Evolutionary conservation across 2,797 vertebrate species (phyloP).

Genomic region (Sphenodon punctatus): DNA sequence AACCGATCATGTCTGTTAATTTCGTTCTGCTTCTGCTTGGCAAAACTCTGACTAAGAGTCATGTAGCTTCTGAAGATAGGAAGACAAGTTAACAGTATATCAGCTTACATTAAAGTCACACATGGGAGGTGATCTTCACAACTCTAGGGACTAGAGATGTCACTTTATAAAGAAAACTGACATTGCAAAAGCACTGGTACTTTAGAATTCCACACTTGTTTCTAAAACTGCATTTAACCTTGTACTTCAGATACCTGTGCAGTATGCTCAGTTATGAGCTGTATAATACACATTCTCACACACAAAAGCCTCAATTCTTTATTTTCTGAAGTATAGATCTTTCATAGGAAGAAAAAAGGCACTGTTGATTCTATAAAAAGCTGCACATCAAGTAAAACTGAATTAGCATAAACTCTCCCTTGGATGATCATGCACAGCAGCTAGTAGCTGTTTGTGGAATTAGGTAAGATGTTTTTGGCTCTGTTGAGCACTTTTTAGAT

Average conservation of each 20-base stretch:
- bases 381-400: not conserved
- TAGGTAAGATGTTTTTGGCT: not conserved
- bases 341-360: not conserved
- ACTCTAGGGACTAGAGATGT: not conserved
- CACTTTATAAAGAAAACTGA: not conserved
- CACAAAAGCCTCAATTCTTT: fast-evolving
- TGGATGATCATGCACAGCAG: not conserved
- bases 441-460: not conserved
- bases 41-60: not conserved
- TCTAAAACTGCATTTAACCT: not conserved
- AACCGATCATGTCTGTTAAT: not conserved
- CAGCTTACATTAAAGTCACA: not conserved
- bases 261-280: not conserved
- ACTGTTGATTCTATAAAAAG: not conserved
- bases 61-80: not conserved
- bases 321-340: not conserved
- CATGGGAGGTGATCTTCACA: not conserved
- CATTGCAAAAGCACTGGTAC: not conserved
- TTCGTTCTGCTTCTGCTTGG: not conserved
- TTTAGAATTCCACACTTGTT: fast-evolving
- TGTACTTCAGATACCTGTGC: not conserved
- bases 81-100: not conserved
- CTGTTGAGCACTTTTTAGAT: not conserved
- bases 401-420: not conserved
- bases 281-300: not conserved